phyloP scores from a whole-genome alignment of 2,113 vertebrate genomes.

The Mesembrinibis cayennensis region DNA sequence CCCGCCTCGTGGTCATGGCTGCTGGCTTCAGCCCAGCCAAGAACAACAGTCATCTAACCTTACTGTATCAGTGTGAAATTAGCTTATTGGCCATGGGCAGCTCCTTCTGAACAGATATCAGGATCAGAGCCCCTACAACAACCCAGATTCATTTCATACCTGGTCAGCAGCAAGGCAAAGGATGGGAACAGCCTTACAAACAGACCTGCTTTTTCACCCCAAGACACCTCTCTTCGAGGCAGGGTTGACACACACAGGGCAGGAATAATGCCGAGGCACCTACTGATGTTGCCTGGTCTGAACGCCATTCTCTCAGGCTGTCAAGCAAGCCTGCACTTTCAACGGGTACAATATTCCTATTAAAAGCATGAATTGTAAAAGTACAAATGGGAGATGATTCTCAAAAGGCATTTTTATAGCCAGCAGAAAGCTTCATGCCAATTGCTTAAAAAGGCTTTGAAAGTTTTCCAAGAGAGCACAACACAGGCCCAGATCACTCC shows the following conservation, averaged over 20 bases:
- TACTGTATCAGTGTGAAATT: neutral
- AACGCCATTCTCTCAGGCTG: neutral
- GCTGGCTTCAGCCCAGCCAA: neutral
- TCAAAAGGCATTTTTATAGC: slow-evolving; percentile 26
- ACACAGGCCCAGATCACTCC: neutral
- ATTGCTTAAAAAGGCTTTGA: slow-evolving; percentile 51
- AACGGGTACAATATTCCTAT: neutral
- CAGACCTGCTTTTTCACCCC: neutral
- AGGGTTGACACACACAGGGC: neutral
- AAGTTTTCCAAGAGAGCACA: slow-evolving; percentile 36
- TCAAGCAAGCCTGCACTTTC: neutral
- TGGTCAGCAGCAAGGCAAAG: neutral
- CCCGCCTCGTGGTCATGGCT: neutral
- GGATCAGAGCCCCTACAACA: rapidly evolving
- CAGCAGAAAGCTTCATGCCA: slow-evolving; percentile 20
- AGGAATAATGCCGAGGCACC: neutral
- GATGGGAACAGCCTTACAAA: neutral
- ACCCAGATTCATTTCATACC: neutral
- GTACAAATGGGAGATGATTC: slow-evolving; percentile 35
- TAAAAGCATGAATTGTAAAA: slow-evolving; percentile 19
- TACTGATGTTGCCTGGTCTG: neutral
- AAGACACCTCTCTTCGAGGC: neutral
- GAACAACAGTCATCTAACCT: neutral
- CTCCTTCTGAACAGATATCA: neutral
- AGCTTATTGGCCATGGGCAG: neutral